Percentiles rank a stretch among this genome's conserved stretches.
Conservation (phyloP, 2,797 vertebrate species). For the Epinephelus awoara region DNA sequence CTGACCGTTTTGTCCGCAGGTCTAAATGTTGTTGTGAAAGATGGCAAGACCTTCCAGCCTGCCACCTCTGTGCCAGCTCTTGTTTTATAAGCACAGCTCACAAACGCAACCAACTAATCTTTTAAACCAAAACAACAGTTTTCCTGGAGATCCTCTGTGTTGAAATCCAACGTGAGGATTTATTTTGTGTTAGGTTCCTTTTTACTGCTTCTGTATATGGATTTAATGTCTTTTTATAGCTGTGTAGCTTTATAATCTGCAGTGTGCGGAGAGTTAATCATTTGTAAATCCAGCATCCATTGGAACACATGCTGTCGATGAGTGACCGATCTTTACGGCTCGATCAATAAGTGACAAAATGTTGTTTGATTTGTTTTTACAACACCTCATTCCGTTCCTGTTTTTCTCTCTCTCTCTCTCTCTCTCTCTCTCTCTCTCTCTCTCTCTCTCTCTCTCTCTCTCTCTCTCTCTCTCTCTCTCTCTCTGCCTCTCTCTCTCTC, state of each 20-base stretch:
- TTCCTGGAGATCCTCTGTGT: constrained; percentile 1
- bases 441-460: background rate
- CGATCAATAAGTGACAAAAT: constrained; percentile 72
- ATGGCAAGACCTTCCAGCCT: constrained; percentile 22
- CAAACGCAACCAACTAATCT: constrained; percentile 41
- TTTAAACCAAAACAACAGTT: constrained; percentile 38
- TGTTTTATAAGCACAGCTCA: constrained; percentile 47
- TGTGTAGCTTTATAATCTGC: background rate
- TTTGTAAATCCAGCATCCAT: constrained; percentile 43
- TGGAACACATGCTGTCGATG: constrained; percentile 12
- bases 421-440: too few relatives aligned
- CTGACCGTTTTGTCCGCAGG: constrained; percentile 18
- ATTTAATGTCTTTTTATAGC: constrained; percentile 14
- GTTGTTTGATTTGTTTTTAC: background rate
- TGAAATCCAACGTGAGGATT: constrained; percentile 32
- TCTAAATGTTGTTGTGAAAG: constrained; percentile 33
- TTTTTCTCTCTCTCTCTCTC: background rate
- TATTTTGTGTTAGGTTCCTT: constrained; percentile 20
- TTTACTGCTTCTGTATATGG: background rate
- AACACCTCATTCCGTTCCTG: background rate
- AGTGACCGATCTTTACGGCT: constrained; percentile 57
- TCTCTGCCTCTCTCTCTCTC: too few relatives aligned
- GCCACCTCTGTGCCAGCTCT: constrained; percentile 7
- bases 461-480: background rate
- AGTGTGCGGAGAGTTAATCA: constrained; percentile 59